phyloP scores from a whole-genome alignment of 2,888 invertebrate genomes.

The Caenorhabditis sp. region DNA sequence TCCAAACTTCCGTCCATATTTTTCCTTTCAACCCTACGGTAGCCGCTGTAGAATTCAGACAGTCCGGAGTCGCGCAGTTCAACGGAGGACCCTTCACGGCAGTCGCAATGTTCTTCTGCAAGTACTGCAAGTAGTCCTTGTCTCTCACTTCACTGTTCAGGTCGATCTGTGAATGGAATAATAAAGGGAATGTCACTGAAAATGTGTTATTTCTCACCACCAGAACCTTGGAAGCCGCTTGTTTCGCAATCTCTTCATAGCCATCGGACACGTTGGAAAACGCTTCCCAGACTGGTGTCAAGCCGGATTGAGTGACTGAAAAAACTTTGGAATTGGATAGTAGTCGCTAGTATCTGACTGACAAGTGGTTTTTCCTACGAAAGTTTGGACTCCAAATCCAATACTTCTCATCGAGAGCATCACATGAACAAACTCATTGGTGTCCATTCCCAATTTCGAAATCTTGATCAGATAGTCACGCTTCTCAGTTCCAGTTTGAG shows the following conservation, averaged over 20 bases:
- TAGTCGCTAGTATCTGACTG: not conserved
- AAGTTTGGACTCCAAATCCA: conserved; percentile 45
- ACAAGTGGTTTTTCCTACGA: conserved; percentile 36
- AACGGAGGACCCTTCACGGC: conserved; percentile 33
- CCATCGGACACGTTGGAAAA: conserved; percentile 36
- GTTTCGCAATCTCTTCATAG: conserved; percentile 16
- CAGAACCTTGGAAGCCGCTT: conserved; percentile 26
- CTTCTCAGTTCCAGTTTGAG: conserved; percentile 31
- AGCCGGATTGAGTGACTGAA: conserved; percentile 40
- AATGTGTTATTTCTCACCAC: conserved; percentile 18
- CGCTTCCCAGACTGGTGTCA: conserved; percentile 48
- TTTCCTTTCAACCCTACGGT: not conserved
- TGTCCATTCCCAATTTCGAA: conserved; percentile 12
- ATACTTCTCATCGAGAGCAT: conserved; percentile 47
- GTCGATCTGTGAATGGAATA: conserved; percentile 37
- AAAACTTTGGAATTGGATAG: not conserved
- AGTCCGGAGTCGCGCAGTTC: conserved; percentile 40
- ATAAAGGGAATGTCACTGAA: not conserved
- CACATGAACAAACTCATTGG: conserved; percentile 36
- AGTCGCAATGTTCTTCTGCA: conserved; percentile 36
- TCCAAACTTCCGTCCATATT: too few species aligned
- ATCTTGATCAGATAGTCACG: conserved; percentile 43
- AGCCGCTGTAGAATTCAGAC: conserved; percentile 28
- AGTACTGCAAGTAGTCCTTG: conserved; percentile 44
- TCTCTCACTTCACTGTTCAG: conserved; percentile 35